Base-by-base conservation (phyloP, 1,140 invertebrate genomes). In the Aphelenchoides avenae region DNA sequence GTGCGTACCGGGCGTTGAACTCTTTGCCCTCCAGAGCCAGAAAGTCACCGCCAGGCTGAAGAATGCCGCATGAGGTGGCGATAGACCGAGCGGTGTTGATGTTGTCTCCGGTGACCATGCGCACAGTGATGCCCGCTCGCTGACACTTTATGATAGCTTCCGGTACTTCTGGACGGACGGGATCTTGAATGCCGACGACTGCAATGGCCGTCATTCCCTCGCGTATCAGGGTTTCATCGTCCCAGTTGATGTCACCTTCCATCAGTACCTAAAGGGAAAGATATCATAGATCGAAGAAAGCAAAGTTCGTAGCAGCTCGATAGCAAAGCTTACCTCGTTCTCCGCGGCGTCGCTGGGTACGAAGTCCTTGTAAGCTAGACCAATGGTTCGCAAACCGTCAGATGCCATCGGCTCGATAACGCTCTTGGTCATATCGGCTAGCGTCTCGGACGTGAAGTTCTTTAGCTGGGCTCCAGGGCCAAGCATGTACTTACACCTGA, bases 361-460 rank as follows among this genome's bases (percentile, higher is more conserved):
- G 80, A 92, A 93, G 79, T 95, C 91, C 70, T 82, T 80, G 52
- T 74, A 76, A 30, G 73, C 73, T 11, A 75, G 33, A 22, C 72
- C 64, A 34, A 73, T 68, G n/a, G 57, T 61, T 20, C 51, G n/a
- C 18, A 99, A 83, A 20, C 94, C 95, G 81, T 98, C 89, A 76
- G 87, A 89, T 54, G 95, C 95, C 94, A 99, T 98, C 26, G 93
- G 93, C 78, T 98, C 93, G 76, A 98, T 97, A 13, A 98, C 90
- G 79, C 89, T 89, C 66, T 86, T 85, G 54, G 96, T 87, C 49
- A 97, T 82, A 57, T 88, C 82, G 63, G 95, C 89, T 76, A 93
- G 89, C 85, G 94, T 90, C 66, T 89, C 86, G 54, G 85, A 82
- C 22, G 87, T 87, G 80, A 98, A 96, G 76, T 87, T 87, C 73